Evolutionary conservation across 2,113 vertebrate genomes (phyloP), one percentile per base, ranked within the genome.

Genomic region (Parus major): DNA sequence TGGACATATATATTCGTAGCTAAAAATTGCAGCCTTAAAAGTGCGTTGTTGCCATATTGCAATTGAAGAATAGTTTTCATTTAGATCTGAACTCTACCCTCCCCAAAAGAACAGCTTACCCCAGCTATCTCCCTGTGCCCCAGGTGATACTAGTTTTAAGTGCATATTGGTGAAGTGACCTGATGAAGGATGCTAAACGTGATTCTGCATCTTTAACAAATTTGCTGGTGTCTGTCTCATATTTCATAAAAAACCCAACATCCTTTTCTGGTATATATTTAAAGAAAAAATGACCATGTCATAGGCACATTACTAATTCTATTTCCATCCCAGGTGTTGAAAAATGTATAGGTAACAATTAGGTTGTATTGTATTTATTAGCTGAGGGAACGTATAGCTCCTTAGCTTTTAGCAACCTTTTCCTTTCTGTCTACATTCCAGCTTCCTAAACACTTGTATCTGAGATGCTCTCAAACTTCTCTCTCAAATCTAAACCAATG

Each of bases 231-330:
- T 94, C 78, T 90, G 80, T 91, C 88, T 93, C 57, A 95, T 78
- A 92, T 84, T 94, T 89, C 70, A 77, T 93, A 86, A 82, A 96
- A 88, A 93, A 42, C 15, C 86, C 9, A 7, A 91, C 89, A 95
- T 93, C 92, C 82, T 73, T 71, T 91, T 97, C 87, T 1, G 13
- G 94, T 77, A 90, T n/a, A 91, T 79, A 95, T 73, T 94, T 85
- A 93, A 97, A 94, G 85, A 94, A 97, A 97, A 97, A 94, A 82
- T 46, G 31, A 98, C 75, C 90, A 66, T 31, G 78, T 92, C 75
- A 96, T 56, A 98, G 97, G 97, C 97, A 97, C 95, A 91, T 94
- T 94, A 86, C 97, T 93, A 93, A 92, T 73, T 97, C 70, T 65
- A 96, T 81, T 97, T 96, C 91, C 95, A 94, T 93, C 85, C 91